Base-by-base conservation (phyloP, 2,113 vertebrate genomes). In the Scomber japonicus region DNA sequence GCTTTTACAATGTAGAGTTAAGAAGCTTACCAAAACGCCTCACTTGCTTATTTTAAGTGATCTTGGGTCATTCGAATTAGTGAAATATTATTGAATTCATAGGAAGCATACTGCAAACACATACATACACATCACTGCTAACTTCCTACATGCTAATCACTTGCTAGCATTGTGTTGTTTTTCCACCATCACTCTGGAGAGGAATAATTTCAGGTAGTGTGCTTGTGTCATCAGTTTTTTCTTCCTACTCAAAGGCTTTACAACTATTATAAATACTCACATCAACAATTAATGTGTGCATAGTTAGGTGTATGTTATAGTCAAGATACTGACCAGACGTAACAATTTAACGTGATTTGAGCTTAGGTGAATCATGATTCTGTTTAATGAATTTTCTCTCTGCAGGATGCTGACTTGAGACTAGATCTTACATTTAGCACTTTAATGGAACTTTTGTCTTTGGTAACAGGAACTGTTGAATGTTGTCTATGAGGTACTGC, bases 181-280 rank as follows among this genome's bases (percentile, higher is more conserved):
- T 82, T 80, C 78, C 71, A 71, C 7, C 50, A 27, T 64, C 51
- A 75, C 85, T 77, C 75, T 31, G 40, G 81, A 81, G 90, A 74
- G 49, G 53, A 70, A 53, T 66, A 0, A 78, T 83, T 87, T 78
- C 31, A 14, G 14, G 30, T 60, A 12, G 35, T 50, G 19, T 30
- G 31, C 50, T 51, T 60, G 27, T 81, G 73, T 88, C 81, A 87
- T 74, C 70, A 68, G 12, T 71, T 86, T 69, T 55, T 49, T 21
- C 66, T 9, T 67, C 15, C n/a, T 17, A 65, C 21, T 45, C 50
- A 75, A 75, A 61, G 11, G 5, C 17, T 80, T 60, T 62, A 21
- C 59, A 65, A 51, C 53, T 8, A 10, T 65, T 85, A 92, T 84
- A 92, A 40, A 9, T 40, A 40, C 35, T 7, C 40, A 40, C 19